These are phyloP conservation scores for Phalacrocorax pelagicus DNA, from an alignment of 2,113 vertebrate species.

Conservation along the genomic window DNA sequence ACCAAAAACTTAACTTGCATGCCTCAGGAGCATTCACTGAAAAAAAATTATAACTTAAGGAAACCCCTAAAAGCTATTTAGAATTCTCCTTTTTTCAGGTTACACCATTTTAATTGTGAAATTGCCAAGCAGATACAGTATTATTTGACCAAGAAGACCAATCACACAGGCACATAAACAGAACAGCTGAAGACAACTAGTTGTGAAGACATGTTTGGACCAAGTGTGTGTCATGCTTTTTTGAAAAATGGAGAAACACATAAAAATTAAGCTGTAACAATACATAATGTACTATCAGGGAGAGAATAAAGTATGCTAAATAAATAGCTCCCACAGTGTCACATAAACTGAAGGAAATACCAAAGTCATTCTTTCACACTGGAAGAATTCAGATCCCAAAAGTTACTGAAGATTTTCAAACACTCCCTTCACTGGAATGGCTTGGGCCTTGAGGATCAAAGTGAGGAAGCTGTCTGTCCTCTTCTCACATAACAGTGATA, in stretches of 20 bases:
- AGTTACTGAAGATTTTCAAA: background rate
- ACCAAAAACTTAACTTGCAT: background rate
- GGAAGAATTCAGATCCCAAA: background rate
- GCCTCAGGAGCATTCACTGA: background rate
- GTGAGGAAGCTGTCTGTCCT: background rate
- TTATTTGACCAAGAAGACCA: background rate
- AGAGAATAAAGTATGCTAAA: background rate
- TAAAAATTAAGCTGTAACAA: background rate
- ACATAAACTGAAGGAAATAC: background rate
- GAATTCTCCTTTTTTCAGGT: background rate
- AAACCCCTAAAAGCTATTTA: background rate
- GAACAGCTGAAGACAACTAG: background rate
- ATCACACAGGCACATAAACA: background rate
- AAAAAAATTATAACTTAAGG: background rate
- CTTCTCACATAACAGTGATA: background rate
- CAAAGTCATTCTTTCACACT: background rate
- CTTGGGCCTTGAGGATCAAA: background rate
- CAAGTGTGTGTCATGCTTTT: background rate
- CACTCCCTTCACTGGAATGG: background rate
- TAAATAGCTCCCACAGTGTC: background rate
- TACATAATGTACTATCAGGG: background rate
- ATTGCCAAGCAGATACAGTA: background rate
- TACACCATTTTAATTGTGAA: background rate
- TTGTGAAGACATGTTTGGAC: background rate
- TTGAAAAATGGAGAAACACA: background rate